Conservation (phyloP, 2,797 vertebrate genomes). For the Pygocentrus nattereri region DNA sequence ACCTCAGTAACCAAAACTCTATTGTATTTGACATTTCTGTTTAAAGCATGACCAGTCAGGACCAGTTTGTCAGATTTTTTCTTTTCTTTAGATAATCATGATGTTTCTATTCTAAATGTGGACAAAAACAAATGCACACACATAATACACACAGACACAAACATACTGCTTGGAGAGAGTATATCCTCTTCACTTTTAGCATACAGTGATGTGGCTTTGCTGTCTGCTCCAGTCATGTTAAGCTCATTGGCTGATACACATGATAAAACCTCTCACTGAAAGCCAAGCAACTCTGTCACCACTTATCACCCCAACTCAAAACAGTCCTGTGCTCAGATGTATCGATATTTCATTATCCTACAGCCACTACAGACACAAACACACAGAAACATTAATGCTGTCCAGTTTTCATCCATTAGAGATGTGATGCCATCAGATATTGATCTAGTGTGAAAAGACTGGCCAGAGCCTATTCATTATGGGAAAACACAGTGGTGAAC, state of each 20-base stretch:
- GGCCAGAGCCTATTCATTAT: conserved; percentile 51
- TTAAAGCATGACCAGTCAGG: too few species aligned
- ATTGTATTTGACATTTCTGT: too few species aligned
- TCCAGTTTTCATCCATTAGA: conserved; percentile 29
- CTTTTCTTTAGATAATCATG: too few species aligned
- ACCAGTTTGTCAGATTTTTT: too few species aligned
- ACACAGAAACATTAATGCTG: conserved; percentile 23
- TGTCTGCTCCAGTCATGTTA: conserved; percentile 27
- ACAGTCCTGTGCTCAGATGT: conserved; percentile 25
- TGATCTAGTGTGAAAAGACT: conserved; percentile 60
- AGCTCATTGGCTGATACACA: conserved; percentile 30
- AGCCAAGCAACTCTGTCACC: conserved; percentile 21
- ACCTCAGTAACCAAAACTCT: too few species aligned
- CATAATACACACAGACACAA: conserved; percentile 19
- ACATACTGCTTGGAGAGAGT: conserved; percentile 6
- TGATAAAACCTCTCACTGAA: conserved; percentile 31
- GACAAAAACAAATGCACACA: background rate
- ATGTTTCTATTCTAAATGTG: background rate
- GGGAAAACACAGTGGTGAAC: conserved; percentile 39
- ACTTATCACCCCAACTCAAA: conserved; percentile 43
- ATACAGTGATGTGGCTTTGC: conserved; percentile 38
- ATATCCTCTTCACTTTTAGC: conserved; percentile 23
- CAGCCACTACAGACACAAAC: conserved; percentile 22
- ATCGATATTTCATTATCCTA: conserved; percentile 51
- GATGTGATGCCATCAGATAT: conserved; percentile 52